Base-by-base conservation (phyloP, 2,113 vertebrate species). In the Agelaius tricolor region DNA sequence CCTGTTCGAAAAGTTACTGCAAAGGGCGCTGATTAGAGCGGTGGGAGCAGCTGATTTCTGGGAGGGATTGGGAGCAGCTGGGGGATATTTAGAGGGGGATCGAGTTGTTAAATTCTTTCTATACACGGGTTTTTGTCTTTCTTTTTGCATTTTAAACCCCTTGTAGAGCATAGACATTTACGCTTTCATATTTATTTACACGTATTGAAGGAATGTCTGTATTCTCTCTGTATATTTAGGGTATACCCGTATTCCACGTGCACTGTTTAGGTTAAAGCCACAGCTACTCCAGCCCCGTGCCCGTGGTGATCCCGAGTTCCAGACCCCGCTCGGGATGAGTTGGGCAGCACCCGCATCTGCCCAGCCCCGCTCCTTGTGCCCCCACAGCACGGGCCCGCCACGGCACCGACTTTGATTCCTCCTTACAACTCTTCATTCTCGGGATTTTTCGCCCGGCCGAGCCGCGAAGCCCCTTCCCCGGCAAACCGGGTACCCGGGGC, bases 191-290 rank as follows among this genome's bases (percentile, higher is more conserved):
- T 37, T 46, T 63, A 27, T 26, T 62, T 23, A 3, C 18, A 2
- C 26, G 1, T 6, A 2, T 43, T 49, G 20, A 23, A 43, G 55
- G 63, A 16, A 31, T 8, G 23, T 22, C 71, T 5, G 2, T 18
- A 5, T 43, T 31, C 41, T n/a, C 31, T 13, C 6, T 8, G 0
- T 19, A 0, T 13, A 4, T 35, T 57, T 13, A 4, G 16, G 55
- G 30, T 8, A 5, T 33, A 6, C 27, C 41, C 11, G 18, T 11
- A 35, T 62, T 68, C 55, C 63, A 2, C 1, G 10, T 2, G 18
- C 31, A 5, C 31, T 23, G 3, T 6, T 24, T 0, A 15, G 30
- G 66, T n/a, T 75, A 20, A 39, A 79, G 31, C 6, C 69, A 12
- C 75, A 17, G 1, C 17, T 5, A 0, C 21, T 58, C 41, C 46